Percentiles rank a stretch among this genome's conserved stretches.
Evolutionary conservation across 37 sponge, comb jelly and placozoan species (phyloP).

Genomic region (Hormiphora californensis): DNA sequence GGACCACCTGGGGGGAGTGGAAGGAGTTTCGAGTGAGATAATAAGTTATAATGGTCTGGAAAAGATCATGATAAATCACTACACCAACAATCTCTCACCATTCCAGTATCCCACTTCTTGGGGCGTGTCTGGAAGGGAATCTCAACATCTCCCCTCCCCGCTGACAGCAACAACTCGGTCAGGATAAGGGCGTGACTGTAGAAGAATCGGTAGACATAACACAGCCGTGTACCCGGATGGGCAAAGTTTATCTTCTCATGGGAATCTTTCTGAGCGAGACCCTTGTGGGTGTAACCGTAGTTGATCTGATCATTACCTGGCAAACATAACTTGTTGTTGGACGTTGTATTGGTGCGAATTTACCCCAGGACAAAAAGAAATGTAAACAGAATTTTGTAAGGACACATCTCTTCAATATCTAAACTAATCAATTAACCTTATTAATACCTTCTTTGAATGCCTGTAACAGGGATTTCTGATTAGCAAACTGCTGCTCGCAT

Average conservation of each 20-base stretch:
- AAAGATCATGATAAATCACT: too few species aligned
- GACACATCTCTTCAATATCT: too few species aligned
- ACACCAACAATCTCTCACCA: too few species aligned
- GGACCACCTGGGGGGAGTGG: slow-evolving; percentile 16
- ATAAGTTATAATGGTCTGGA: too few species aligned
- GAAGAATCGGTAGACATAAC: slow-evolving; percentile 37
- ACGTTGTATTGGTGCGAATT: too few species aligned
- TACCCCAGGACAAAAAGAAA: too few species aligned
- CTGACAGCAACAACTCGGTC: slow-evolving; percentile 10
- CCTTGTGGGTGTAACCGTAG: slow-evolving; percentile 10
- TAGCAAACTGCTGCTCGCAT: too few species aligned
- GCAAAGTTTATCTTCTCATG: slow-evolving; percentile 26
- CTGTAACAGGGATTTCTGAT: too few species aligned
- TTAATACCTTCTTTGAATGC: background rate
- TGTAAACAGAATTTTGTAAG: too few species aligned
- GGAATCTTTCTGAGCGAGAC: background rate
- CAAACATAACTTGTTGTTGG: too few species aligned
- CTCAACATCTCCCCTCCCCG: background rate
- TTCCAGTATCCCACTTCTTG: too few species aligned
- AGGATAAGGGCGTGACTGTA: slow-evolving; percentile 18
- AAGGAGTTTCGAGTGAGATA: too few species aligned
- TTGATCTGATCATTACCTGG: slow-evolving; percentile 50
- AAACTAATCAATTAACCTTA: background rate
- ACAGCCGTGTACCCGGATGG: slow-evolving; percentile 16
- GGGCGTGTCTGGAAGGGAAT: background rate